These are phyloP conservation scores for Zaprionus obscuricornis DNA, from an alignment of 2,888 invertebrate species.

Conservation along the genomic window DNA sequence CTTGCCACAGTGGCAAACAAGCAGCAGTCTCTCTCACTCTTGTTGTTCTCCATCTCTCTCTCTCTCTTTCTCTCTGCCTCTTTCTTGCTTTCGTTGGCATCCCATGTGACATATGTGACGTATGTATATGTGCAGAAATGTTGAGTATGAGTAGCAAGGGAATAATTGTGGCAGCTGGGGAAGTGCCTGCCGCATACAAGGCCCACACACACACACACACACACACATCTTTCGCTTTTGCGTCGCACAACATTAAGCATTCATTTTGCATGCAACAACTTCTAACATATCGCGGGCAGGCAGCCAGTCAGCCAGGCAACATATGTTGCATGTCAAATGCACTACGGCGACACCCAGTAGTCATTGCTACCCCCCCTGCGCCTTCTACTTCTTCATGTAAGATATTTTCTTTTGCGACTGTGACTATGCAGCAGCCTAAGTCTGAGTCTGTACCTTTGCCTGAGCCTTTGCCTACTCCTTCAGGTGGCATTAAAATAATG, in stretches of 20 bases:
- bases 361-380: neutral
- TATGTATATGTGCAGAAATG: no score
- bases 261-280: slow-evolving; percentile 79
- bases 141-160: no score
- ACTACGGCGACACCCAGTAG: slow-evolving; percentile 13
- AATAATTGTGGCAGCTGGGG: no score
- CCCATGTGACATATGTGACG: no score
- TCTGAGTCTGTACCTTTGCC: no score
- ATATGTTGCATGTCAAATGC: slow-evolving; percentile 78
- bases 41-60: slow-evolving; percentile 10
- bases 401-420: slow-evolving; percentile 16
- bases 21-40: slow-evolving; percentile 3
- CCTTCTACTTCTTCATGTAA: neutral
- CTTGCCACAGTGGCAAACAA: slow-evolving; percentile 38
- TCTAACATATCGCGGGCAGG: slow-evolving; percentile 43
- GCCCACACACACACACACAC: neutral
- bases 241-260: slow-evolving; percentile 67
- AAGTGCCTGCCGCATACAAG: no score
- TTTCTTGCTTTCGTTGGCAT: neutral
- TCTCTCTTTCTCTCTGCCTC: neutral
- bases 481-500: slow-evolving; percentile 83
- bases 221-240: slow-evolving; percentile 16
- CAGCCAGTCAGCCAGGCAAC: slow-evolving; percentile 50
- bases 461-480: slow-evolving; percentile 75
- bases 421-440: slow-evolving; percentile 29